Evolutionary conservation across 2,113 vertebrate genomes (phyloP), one percentile per base, ranked within the genome.

Genomic region (Acanthisitta chloris): DNA sequence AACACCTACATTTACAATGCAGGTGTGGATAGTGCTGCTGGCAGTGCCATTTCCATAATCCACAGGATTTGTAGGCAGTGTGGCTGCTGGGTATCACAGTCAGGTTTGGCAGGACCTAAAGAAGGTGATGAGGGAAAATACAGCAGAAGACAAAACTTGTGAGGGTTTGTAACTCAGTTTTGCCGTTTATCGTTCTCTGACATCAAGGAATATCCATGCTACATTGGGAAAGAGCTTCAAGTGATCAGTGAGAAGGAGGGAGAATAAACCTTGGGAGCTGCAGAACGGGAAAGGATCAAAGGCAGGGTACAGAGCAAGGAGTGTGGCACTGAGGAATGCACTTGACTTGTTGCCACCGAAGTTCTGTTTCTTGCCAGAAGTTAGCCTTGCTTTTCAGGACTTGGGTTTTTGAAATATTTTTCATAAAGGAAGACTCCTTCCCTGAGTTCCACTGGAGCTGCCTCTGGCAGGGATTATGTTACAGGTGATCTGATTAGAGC

Each of bases 241-340:
- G 14, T 40, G 24, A 31, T 70, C 38, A n/a, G 4, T 31, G 42
- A 34, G 28, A 70, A 61, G n/a, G 55, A 84, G 34, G 23, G 36
- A 73, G 69, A 57, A 28, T 20, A 29, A 46, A 76, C 43, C 8
- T 28, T 33, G 45, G 23, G 17, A 66, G 15, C 26, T 3, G 9
- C 43, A 54, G 66, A 58, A 10, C 18, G 49, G 74, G 31, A 29
- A 49, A 31, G 28, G 61, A 42, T 33, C 10, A 45, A 67, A 64
- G 34, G 26, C 36, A 36, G 48, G 29, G 38, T 12, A 23, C 34
- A 48, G 81, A 73, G 78, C 57, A 29, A 20, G 52, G 54, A 33
- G 36, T 1, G 1, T 23, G 6, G 9, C 29, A 4, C 62, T 64
- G 45, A 12, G 24, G 51, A n/a, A 28, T 12, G 8, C 31, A 0